These are phyloP conservation scores for Oncorhynchus nerka DNA, from an alignment of 2,113 vertebrate genomes.

Conservation along the genomic window DNA sequence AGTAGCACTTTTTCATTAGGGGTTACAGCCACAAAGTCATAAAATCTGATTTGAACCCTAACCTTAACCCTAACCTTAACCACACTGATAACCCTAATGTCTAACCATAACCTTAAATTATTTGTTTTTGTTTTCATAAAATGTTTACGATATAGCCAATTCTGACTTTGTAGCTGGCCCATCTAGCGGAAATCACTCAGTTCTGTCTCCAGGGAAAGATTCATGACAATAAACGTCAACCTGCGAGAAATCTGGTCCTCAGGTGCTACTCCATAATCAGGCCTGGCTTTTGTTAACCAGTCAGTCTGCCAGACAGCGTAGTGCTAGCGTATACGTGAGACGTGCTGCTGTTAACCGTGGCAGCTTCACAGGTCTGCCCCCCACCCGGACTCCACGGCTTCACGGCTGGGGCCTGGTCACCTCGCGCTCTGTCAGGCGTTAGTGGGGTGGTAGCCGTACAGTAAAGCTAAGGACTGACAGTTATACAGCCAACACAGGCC, in stretches of 20 bases:
- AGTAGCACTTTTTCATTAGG: no score
- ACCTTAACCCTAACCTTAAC: no score
- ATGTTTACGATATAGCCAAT: no score
- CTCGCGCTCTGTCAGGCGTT: background rate
- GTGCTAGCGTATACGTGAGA: slow-evolving; percentile 11
- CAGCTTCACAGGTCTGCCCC: slow-evolving; percentile 44
- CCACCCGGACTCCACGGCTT: slow-evolving; percentile 14
- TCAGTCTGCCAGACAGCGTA: slow-evolving; percentile 20
- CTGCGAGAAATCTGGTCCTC: slow-evolving; percentile 54
- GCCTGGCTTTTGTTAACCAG: slow-evolving; percentile 45
- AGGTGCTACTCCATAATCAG: slow-evolving; percentile 60
- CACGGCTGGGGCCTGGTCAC: background rate
- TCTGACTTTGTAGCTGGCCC: no score
- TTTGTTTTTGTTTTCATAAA: no score
- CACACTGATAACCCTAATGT: no score
- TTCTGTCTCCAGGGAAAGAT: slow-evolving; percentile 13
- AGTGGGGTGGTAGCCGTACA: background rate
- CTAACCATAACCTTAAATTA: no score
- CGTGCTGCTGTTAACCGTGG: slow-evolving; percentile 41
- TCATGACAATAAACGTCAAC: no score
- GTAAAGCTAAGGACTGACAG: background rate
- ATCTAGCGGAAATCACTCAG: slow-evolving; percentile 38
- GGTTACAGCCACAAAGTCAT: no score
- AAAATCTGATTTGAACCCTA: no score
- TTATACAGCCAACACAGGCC: background rate